A percentile compares a stretch with the other conserved stretches of the same genome.
Conservation (phyloP, 1,140 invertebrate genomes). For the Apocrypta bakeri region DNA sequence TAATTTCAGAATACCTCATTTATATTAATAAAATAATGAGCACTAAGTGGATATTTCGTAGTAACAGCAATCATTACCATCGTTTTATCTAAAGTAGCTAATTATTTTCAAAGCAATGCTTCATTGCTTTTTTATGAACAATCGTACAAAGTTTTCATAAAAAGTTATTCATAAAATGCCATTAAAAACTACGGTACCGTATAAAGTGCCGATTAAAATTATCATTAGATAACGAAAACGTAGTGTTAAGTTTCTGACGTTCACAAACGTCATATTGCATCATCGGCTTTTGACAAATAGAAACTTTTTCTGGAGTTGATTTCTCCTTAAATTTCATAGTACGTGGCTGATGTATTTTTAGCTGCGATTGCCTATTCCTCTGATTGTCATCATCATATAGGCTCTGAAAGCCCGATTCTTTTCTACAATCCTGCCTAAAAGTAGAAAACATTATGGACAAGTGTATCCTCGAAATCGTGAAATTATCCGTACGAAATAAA, state of each 20-base stretch:
- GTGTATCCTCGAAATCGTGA: neutral
- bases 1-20: too few species aligned
- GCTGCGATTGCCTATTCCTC: neutral
- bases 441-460: too few species aligned
- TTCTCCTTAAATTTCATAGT: conserved; percentile 41
- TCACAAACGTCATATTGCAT: conserved; percentile 39
- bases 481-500: neutral
- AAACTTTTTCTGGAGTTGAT: conserved; percentile 23
- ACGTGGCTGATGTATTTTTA: conserved; percentile 8
- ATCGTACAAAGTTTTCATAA: neutral
- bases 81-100: neutral
- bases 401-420: neutral
- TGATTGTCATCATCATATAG: neutral
- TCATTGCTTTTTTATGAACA: neutral
- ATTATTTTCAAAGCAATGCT: neutral
- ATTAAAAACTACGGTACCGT: neutral
- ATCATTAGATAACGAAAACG: neutral
- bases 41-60: too few species aligned
- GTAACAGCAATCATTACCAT: too few species aligned
- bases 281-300: neutral
- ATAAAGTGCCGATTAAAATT: neutral
- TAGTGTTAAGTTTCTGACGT: conserved; percentile 18
- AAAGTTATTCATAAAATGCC: neutral
- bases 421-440: neutral
- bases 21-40: too few species aligned